Base-by-base conservation (phyloP, 2,113 vertebrate genomes). In the Aldabrachelys gigantea region DNA sequence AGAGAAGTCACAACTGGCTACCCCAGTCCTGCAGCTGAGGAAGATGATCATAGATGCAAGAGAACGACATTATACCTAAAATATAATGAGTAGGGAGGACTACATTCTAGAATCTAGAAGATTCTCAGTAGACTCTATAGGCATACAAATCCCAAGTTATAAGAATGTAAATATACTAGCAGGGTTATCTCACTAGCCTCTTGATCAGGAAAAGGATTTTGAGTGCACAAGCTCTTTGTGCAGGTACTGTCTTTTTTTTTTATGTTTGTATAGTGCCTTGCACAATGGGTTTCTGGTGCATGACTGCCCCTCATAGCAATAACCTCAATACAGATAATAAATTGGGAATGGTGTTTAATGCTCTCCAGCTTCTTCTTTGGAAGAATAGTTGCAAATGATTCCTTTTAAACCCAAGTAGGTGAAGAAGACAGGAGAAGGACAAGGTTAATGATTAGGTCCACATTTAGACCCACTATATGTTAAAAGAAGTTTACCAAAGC, bases 1-100 rank as follows among this genome's bases (percentile, higher is more conserved):
- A 49, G 50, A 53, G 81, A 76, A 82, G 93, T 89, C 91, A 96
- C 91, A 94, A 93, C 85, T 94, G 80, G 79, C 84, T 41, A 5
- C 31, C 82, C 88, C 41, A 25, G 57, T 78, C 35, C 3, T 44
- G 57, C 89, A 94, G 92, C 72, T 89, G 83, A 87, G 93, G 89
- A 89, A 47, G 87, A 85, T 21, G 8, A 76, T 86, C 56, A 56
- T 10, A 38, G 3, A 22, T 0, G 62, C 25, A 7, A 92, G 35
- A 38, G 89, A 29, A 0, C 56, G 47, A 76, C 22, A 22, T 62
- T 54, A 11, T 76, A 89, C 94, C 62, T 91, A 96, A 94, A 27
- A 35, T 22, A 25, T 0, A 84, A 80, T 41, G 92, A 44, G 90
- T 52, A 88, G 31, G 84, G 53, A 93, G 84, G 56, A 87, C 47